Evolutionary conservation across 2,113 vertebrate species (phyloP).

Genomic region (rat (Rattus norvegicus)): DNA sequence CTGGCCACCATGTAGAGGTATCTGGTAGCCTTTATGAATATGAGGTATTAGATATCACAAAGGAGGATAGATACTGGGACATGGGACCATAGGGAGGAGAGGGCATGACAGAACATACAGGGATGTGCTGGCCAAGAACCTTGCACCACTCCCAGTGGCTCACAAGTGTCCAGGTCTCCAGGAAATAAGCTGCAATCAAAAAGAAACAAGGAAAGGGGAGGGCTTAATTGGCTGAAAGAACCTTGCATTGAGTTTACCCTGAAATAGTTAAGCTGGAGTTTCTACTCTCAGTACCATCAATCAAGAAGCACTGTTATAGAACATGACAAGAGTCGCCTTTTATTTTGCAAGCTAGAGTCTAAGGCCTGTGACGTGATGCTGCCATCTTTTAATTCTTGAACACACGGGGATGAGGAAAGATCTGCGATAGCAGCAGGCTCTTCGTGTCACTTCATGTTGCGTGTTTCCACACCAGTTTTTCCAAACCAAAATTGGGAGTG

Average conservation of each 20-base stretch:
- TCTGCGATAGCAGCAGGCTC: not conserved
- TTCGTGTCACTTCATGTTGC: not conserved
- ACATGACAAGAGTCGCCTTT: not conserved
- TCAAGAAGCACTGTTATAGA: not conserved
- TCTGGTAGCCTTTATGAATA: not conserved
- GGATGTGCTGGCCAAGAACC: not conserved
- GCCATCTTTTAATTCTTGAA: not conserved
- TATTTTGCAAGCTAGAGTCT: not conserved
- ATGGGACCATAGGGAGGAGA: not conserved
- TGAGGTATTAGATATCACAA: not conserved
- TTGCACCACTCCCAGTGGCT: not conserved
- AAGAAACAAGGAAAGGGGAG: not conserved
- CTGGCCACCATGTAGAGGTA: not conserved
- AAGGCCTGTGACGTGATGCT: not conserved
- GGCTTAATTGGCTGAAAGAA: not conserved
- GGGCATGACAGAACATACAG: fast-evolving
- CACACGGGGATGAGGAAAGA: not conserved
- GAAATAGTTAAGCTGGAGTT: not conserved
- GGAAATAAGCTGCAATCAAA: not conserved
- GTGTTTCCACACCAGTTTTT: not conserved
- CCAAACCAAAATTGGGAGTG: not conserved
- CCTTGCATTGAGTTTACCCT: not conserved
- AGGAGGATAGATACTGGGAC: not conserved
- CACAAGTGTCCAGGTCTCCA: not conserved
- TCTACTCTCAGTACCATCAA: not conserved